These are phyloP conservation scores for Haemorhous mexicanus DNA, from an alignment of 2,113 vertebrate species.

Conservation along the genomic window DNA sequence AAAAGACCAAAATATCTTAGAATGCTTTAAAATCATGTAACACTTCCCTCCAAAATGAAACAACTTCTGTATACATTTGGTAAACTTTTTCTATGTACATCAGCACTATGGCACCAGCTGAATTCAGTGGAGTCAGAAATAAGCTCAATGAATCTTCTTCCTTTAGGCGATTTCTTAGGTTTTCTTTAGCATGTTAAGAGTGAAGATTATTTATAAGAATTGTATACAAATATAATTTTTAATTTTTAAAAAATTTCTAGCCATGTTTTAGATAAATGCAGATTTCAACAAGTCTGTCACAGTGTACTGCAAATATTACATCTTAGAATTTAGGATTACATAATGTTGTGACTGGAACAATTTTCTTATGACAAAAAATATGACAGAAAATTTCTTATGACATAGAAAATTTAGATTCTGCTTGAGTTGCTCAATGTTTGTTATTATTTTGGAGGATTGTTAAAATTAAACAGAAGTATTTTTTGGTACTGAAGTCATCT, in stretches of 20 bases:
- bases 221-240: not conserved
- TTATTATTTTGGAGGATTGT: not conserved
- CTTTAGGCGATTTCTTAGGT: not conserved
- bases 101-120: not conserved
- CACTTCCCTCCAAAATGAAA: not conserved
- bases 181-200: not conserved
- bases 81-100: not conserved
- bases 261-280: not conserved
- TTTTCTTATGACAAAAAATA: not conserved
- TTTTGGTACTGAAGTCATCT: not conserved
- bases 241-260: not conserved
- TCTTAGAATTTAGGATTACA: not conserved
- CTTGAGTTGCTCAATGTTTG: not conserved
- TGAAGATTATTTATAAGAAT: not conserved
- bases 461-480: not conserved
- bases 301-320: not conserved
- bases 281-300: not conserved
- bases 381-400: not conserved
- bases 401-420: not conserved
- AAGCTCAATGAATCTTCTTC: not conserved
- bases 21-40: not conserved
- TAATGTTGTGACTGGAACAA: not conserved
- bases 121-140: not conserved
- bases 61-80: not conserved
- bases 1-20: not conserved